These are phyloP conservation scores for Lerista edwardsae DNA, from an alignment of 2,797 vertebrate genomes.

Conservation along the genomic window DNA sequence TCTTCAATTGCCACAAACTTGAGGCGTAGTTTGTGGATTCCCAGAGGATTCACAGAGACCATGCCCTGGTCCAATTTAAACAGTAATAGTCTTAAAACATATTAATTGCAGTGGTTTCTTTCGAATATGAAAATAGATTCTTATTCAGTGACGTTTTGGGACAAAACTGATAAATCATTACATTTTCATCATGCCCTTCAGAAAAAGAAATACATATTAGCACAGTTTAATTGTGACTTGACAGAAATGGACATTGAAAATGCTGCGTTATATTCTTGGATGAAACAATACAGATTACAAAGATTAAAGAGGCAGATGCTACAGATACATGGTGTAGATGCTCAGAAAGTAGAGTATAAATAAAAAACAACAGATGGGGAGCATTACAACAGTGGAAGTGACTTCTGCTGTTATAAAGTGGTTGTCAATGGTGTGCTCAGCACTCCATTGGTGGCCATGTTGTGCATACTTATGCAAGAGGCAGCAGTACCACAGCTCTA, in stretches of 20 bases:
- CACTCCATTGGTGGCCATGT: too few relatives aligned
- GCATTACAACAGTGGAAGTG: too few relatives aligned
- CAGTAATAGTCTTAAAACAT: slow-evolving; percentile 24
- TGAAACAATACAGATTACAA: background rate
- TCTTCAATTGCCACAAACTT: slow-evolving; percentile 55
- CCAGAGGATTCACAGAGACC: slow-evolving; percentile 70
- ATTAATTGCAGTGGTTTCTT: slow-evolving; percentile 4
- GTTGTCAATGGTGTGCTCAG: too few relatives aligned
- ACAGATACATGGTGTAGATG: slow-evolving; percentile 8
- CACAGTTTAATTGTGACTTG: slow-evolving; percentile 83
- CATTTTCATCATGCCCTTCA: slow-evolving; percentile 75
- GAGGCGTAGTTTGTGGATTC: background rate
- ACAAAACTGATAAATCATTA: slow-evolving; percentile 78
- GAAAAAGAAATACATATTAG: slow-evolving; percentile 70
- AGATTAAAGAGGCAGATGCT: background rate
- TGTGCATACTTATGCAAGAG: too few relatives aligned
- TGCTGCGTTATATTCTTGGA: background rate
- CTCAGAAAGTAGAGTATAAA: background rate
- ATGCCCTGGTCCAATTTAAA: slow-evolving; percentile 74
- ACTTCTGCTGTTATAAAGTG: too few relatives aligned
- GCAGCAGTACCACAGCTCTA: too few relatives aligned
- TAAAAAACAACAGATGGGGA: background rate
- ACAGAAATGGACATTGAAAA: slow-evolving; percentile 64
- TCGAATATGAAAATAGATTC: slow-evolving; percentile 38
- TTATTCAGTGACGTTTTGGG: slow-evolving; percentile 38